Base-by-base conservation (phyloP, 1,140 invertebrate genomes). In the Callitettix versicolor region DNA sequence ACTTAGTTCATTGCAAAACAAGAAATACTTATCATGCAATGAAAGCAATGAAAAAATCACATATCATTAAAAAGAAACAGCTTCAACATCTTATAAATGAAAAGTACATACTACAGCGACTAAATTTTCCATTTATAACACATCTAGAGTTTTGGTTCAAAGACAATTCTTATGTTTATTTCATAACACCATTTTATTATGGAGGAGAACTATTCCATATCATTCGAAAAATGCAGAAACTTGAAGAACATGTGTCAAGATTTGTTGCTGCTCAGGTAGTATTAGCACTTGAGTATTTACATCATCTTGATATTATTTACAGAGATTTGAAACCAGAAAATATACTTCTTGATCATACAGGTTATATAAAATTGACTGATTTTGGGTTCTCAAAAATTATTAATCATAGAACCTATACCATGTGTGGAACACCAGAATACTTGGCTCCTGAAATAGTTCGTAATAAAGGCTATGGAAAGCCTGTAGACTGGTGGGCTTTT, bases 321-420 rank as follows among this genome's bases (percentile, higher is more conserved):
- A 77, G 94, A 40, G 93, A 98, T 76, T 73, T 98, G 46, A 98
- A 98, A 69, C 95, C 95, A 3, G 95, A 98, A 74, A 98, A 98
- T 73, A 84, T 98, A 60, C 75, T 98, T 46, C 84, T 98, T 53
- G 84, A 82, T 67, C 72, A 74, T 58, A 77, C 76, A 38, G 95
- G 95, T 3, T 97, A 96, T 67, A 0, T 59, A 5, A 62, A 62
- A 42, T 26, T 63, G n/a, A 57, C 60, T 9, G 62, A 62, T 53
- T 59, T 63, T 15, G 60, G 60, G 12, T 57, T 5, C 17, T 57
- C 15, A 49, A 26, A 11, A 3, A 6, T 11, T 33, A 33, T 47
- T 3, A 49, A 12, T 12, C 41, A 38, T n/a, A 58, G 55, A 47
- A 96, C 94, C 0, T 95, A 90, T 82, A 96, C 94, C 0, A 67